Conservation (phyloP, 2,113 vertebrate genomes). For the Ammospiza caudacuta region DNA sequence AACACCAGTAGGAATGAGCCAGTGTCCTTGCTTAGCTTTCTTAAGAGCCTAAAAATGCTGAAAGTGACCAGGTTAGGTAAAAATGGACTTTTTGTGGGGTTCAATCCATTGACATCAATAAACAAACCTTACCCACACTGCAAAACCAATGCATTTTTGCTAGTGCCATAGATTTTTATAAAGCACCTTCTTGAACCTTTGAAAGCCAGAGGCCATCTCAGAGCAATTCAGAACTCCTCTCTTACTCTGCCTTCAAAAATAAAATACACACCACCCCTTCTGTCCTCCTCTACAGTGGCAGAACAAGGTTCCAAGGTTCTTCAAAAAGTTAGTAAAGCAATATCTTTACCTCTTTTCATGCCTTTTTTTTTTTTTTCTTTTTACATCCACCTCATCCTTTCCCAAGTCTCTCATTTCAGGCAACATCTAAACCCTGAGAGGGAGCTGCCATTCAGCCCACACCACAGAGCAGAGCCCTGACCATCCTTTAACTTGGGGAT, state of each 20-base stretch:
- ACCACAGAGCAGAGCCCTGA: neutral
- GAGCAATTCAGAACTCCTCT: neutral
- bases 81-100: neutral
- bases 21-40: neutral
- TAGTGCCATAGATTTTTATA: neutral
- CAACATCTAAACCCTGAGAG: neutral
- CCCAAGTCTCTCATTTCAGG: neutral
- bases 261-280: neutral
- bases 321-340: neutral
- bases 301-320: neutral
- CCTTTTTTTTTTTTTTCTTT: neutral
- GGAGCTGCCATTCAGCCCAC: neutral
- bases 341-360: neutral
- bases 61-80: neutral
- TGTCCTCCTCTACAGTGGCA: neutral
- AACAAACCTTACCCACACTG: neutral
- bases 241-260: neutral
- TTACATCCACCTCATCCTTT: neutral
- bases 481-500: accelerated
- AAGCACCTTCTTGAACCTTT: neutral
- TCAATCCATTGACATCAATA: neutral
- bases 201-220: neutral
- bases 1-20: neutral
- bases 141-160: neutral
- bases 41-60: neutral